Conservation (phyloP, 2,113 vertebrate genomes). For the Panurus biarmicus region DNA sequence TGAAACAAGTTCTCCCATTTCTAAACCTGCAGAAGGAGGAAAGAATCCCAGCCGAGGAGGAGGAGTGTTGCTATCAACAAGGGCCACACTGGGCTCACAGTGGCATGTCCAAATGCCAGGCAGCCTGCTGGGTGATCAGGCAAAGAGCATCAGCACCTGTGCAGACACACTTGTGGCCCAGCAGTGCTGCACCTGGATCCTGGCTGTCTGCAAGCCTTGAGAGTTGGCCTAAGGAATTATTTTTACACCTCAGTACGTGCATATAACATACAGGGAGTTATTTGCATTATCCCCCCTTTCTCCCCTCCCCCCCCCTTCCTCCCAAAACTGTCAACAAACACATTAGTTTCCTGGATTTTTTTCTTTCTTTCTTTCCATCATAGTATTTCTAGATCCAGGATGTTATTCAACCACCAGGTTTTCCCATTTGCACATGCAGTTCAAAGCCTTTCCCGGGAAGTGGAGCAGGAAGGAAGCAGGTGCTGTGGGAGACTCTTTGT, state of each 20-base stretch:
- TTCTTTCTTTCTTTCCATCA: not conserved
- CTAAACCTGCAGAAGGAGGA: not conserved
- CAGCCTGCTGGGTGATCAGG: not conserved
- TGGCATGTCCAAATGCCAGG: not conserved
- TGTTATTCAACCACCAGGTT: not conserved
- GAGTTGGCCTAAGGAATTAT: not conserved
- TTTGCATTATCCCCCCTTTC: not conserved
- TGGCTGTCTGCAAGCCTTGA: not conserved
- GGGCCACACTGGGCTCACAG: not conserved
- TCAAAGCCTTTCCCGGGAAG: not conserved
- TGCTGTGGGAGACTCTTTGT: not conserved
- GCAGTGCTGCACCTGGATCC: not conserved
- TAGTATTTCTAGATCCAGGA: not conserved
- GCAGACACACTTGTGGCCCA: not conserved
- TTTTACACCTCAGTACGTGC: not conserved
- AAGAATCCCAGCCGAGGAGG: not conserved
- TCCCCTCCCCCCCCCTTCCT: not conserved
- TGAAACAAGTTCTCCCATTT: not conserved
- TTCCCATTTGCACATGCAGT: rapidly evolving
- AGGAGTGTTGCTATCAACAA: not conserved
- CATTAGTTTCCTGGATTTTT: constrained; percentile 10
- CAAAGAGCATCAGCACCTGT: not conserved
- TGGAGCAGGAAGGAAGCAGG: not conserved
- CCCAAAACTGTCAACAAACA: not conserved
- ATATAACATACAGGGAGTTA: not conserved